These are phyloP conservation scores for Halcyon malimbica DNA, from an alignment of 2,113 vertebrate genomes.

Conservation along the genomic window DNA sequence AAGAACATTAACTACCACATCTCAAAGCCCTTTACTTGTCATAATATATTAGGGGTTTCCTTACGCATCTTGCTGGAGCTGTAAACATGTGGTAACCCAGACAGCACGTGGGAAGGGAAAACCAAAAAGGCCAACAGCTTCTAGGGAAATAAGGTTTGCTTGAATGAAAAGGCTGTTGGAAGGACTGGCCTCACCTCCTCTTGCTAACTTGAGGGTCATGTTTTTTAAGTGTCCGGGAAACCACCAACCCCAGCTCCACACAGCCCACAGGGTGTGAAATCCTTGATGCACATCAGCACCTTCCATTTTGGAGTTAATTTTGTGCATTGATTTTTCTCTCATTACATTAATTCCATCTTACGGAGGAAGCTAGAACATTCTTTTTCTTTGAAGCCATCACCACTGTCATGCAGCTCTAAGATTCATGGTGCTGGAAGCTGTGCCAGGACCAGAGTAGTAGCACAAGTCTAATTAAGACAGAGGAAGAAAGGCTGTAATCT, in stretches of 20 bases:
- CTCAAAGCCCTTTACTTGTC: not conserved
- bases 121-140: not conserved
- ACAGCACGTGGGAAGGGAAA: accelerated
- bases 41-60: not conserved
- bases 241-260: accelerated
- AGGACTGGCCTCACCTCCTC: not conserved
- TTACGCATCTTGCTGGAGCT: not conserved
- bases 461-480: not conserved
- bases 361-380: not conserved
- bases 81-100: not conserved
- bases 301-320: accelerated
- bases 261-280: not conserved
- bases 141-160: not conserved
- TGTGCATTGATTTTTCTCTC: not conserved
- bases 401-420: not conserved
- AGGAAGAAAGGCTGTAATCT: not conserved
- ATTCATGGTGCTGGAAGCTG: not conserved
- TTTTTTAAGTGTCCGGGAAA: not conserved
- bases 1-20: not conserved
- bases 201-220: not conserved
- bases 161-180: not conserved
- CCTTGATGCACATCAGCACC: not conserved
- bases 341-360: not conserved
- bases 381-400: not conserved
- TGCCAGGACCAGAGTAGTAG: not conserved